These are phyloP conservation scores for Sclerurus mexicanus DNA, from an alignment of 2,113 vertebrate species.

Conservation along the genomic window DNA sequence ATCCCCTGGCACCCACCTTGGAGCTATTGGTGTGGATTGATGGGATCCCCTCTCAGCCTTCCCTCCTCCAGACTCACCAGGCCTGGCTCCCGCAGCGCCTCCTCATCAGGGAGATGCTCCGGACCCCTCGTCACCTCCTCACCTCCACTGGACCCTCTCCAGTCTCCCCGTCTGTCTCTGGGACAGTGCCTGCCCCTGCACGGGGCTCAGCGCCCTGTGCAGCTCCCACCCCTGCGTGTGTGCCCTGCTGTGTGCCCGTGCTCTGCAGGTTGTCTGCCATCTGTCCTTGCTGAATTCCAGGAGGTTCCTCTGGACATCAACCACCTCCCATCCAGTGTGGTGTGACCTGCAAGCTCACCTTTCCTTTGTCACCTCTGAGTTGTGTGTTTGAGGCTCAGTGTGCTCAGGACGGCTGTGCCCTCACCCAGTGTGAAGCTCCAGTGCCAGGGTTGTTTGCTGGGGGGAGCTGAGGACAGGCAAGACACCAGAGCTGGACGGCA, in stretches of 20 bases:
- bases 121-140: neutral
- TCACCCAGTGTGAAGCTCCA: neutral
- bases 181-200: neutral
- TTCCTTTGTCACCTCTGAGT: rapidly evolving
- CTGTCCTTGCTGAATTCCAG: no score
- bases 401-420: neutral
- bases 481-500: neutral
- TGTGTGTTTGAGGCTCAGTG: rapidly evolving
- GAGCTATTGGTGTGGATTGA: neutral
- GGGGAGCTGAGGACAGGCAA: neutral
- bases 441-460: rapidly evolving
- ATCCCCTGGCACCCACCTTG: neutral
- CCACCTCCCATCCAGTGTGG: no score
- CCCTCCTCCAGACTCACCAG: neutral
- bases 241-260: rapidly evolving
- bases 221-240: rapidly evolving
- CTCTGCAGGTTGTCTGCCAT: neutral
- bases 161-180: neutral
- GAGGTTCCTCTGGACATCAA: no score
- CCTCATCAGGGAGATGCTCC: neutral
- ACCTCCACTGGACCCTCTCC: neutral
- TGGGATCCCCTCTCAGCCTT: neutral
- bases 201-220: neutral
- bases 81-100: neutral
- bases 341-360: no score